Evolutionary conservation across 92 coral and sea anemone species (phyloP).

Genomic region (Parazoanthus atlanticus): DNA sequence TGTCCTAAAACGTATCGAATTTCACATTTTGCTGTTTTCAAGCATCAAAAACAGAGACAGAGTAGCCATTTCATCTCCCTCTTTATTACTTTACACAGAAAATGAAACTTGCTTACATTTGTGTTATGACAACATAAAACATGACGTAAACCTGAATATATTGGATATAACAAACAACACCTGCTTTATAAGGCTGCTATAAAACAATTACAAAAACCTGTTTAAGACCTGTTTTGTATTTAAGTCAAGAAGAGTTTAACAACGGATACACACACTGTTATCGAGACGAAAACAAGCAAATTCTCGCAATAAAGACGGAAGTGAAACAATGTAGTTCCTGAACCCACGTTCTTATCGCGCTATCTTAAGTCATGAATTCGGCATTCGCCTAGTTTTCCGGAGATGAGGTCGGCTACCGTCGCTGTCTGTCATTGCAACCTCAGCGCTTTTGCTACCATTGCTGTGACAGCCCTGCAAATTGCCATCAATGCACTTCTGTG

Average conservation of each 20-base stretch:
- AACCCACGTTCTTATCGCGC: background rate
- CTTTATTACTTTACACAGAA: background rate
- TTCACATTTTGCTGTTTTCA: no score
- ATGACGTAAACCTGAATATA: no score
- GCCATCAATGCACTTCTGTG: background rate
- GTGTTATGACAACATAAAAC: background rate
- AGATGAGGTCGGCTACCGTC: background rate
- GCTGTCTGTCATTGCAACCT: background rate
- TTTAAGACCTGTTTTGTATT: no score
- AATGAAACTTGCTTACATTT: no score
- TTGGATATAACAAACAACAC: no score
- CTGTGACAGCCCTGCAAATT: background rate
- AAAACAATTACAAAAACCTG: no score
- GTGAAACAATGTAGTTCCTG: no score
- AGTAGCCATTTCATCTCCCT: background rate
- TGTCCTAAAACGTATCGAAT: no score
- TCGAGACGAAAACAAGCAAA: background rate
- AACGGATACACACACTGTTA: background rate
- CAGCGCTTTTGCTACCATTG: background rate
- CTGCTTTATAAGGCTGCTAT: no score
- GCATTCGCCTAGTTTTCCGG: background rate
- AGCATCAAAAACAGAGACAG: no score
- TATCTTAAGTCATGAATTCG: background rate
- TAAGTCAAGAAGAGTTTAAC: background rate
- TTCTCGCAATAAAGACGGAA: background rate